Evolutionary conservation across 2,888 invertebrate species (phyloP), one percentile per base, ranked within the genome.

Genomic region (Melanostoma scalare): DNA sequence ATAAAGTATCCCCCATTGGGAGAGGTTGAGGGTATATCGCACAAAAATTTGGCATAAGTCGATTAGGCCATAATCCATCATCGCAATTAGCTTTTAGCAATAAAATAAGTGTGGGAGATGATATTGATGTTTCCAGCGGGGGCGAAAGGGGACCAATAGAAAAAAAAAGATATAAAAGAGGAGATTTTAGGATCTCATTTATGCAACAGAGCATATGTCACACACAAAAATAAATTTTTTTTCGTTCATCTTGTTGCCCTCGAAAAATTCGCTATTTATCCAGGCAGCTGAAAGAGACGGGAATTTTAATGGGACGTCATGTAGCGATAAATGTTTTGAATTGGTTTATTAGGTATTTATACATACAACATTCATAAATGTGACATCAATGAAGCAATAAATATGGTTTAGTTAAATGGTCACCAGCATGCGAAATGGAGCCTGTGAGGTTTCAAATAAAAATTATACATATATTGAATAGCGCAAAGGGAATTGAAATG

Each of bases 51-150:
- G 71, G 65, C 61, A 74, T 79, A 79, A 84, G 79, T 84, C 84
- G 79, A 79, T 84, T 84, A 84, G 79, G 74, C 79, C 44, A 79
- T 84, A 71, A 84, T 84, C 79, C 84, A 84, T 84, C 84, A 84
- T 79, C 60, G 75, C 84, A 79, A 79, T 82, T 82, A 82, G 79
- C 84, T 71, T 65, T 58, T 50, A 74, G 74, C 71, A 82, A 78
- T 73, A 73, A 69, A 65, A 73, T 38, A 52, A 61, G 6, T 30
- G 2, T 9, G 36, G 63, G 40, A 9, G 68, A 56, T 38, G 72
- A 48, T 78, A 74, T 73, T 73, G 68, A 69, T 65, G 65, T 60
- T 46, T 42, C 56, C 44, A 35, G n/a, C 31, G 48, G 46, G 5
- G 55, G 4, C 33, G 40, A 33, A 10, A 30, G 31, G 1, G 53